Evolutionary conservation across 2,113 vertebrate genomes (phyloP), one percentile per base, ranked within the genome.

Genomic region (Hemibagrus wyckioides): DNA sequence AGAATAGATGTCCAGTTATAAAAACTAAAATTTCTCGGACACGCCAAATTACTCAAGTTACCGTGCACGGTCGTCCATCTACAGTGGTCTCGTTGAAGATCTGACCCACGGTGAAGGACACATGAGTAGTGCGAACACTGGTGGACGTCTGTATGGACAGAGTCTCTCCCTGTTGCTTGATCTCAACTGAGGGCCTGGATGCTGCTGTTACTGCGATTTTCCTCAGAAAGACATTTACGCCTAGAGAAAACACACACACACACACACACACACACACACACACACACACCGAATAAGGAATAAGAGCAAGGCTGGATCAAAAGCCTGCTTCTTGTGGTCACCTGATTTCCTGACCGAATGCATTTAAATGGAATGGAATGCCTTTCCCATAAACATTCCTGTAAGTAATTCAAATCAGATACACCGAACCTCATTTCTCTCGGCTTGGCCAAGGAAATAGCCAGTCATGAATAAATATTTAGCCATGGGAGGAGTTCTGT

Each of bases 121-220:
- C 95, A 84, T 97, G 94, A 0, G 98, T 99, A 93, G 97, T 99
- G 21, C 97, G 95, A 59, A 98, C 96, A 0, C 96, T 96, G 85
- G 97, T 99, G 7, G 94, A 97, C 1, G 97, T 99, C 87, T 95
- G 96, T 92, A 99, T 98, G 92, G 97, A 97, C 89, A 99, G 96
- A 19, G 87, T 95, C 67, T 97, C 96, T 0, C 95, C 97, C 14
- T 98, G 96, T 92, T 99, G 97, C 83, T 92, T 94, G 92, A 99
- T 98, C 92, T 99, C 96, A 91, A 98, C 97, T 0, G 96, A 90
- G 0, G 98, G 97, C 89, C 97, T 98, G 41, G 98, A 97, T 0
- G 97, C 97, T 0, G 98, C 97, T 0, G 96, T 94, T 91, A 97
- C 96, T 0, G 98, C 98, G 0, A 98, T 98, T 93, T 98, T 98